phyloP scores from a whole-genome alignment of 1,140 invertebrate species.

The Drosophila lowei region DNA sequence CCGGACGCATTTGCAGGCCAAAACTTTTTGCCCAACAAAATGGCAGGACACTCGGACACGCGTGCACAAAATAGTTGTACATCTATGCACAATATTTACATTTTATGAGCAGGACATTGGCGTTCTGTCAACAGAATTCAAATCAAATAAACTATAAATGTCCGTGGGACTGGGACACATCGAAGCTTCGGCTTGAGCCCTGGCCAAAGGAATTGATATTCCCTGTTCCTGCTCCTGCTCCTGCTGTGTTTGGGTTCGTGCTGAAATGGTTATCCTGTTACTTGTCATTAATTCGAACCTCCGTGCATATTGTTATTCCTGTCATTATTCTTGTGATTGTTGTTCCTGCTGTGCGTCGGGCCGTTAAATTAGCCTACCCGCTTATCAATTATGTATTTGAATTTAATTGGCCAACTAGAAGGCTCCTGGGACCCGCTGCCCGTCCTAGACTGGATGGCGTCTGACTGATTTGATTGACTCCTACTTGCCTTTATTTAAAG shows the following conservation, averaged over 20 bases:
- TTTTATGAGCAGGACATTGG: conserved; percentile 37
- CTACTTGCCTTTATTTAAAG: too few species aligned
- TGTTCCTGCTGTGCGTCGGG: conserved; percentile 38
- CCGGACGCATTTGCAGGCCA: conserved; percentile 3
- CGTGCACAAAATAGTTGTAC: background rate
- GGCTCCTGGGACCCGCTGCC: conserved; percentile 26
- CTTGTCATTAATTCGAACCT: conserved; percentile 69
- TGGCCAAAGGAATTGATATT: conserved; percentile 7
- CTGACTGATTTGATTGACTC: conserved; percentile 8
- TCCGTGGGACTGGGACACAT: conserved; percentile 5
- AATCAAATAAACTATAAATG: conserved; percentile 69
- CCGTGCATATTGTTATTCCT: conserved; percentile 41
- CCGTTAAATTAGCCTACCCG: conserved; percentile 64
- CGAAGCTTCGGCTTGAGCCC: conserved; percentile 1
- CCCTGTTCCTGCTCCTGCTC: background rate
- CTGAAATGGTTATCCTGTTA: conserved; percentile 75
- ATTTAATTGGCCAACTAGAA: conserved; percentile 65
- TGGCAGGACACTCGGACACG: too few species aligned
- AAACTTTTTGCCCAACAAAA: conserved; percentile 35
- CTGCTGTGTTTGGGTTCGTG: conserved; percentile 57
- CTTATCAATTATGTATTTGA: conserved; percentile 75
- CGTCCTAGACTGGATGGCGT: too few species aligned
- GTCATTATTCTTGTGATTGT: conserved; percentile 29
- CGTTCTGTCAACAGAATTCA: conserved; percentile 52
- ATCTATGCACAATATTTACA: conserved; percentile 43